phyloP scores from a whole-genome alignment of 2,888 invertebrate genomes.

The Macrosiphum euphorbiae region DNA sequence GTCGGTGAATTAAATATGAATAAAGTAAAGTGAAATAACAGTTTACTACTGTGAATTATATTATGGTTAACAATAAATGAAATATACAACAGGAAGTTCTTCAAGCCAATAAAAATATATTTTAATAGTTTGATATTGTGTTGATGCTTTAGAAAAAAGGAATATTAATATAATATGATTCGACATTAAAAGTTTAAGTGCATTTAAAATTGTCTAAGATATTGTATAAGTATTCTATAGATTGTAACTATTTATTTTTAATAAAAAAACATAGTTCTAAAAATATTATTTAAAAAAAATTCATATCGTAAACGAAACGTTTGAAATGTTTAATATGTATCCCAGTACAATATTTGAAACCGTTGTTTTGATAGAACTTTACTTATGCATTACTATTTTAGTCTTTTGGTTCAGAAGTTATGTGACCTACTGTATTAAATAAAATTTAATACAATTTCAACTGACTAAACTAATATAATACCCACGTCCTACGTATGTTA shows the following conservation, averaged over 20 bases:
- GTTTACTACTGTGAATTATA: neutral
- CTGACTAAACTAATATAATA: neutral
- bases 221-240: neutral
- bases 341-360: neutral
- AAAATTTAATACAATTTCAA: neutral
- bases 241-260: neutral
- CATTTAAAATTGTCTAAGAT: neutral
- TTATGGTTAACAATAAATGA: neutral
- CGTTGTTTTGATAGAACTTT: neutral
- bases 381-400: neutral
- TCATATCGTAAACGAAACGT: neutral
- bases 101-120: neutral
- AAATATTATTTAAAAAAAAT: too few relatives aligned
- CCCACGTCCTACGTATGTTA: neutral
- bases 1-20: neutral
- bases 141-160: neutral
- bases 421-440: neutral
- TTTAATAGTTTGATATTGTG: neutral
- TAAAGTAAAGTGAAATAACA: neutral
- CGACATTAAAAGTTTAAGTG: neutral
- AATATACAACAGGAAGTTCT: neutral
- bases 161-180: neutral
- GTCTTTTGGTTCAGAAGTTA: neutral
- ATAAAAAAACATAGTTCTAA: neutral
- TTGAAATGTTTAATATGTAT: neutral